These are phyloP conservation scores for Seladonia tumulorum DNA, from an alignment of 2,888 invertebrate genomes.

Conservation along the genomic window DNA sequence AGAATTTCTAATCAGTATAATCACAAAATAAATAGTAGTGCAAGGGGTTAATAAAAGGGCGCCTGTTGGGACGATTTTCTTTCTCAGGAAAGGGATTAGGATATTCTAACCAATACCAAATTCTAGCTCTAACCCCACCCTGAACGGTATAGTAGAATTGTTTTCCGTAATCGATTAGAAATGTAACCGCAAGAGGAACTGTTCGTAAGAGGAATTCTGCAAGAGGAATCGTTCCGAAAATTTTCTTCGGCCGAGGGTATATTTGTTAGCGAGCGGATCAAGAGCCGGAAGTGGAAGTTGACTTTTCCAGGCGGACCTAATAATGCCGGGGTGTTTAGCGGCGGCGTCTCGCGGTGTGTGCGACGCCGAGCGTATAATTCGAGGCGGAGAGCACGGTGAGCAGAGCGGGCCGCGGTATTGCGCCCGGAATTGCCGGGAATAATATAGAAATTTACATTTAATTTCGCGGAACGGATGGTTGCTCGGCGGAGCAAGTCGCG, in stretches of 20 bases:
- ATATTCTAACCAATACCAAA: no score
- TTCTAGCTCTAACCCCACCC: no score
- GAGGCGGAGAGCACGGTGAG: neutral
- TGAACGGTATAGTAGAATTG: no score
- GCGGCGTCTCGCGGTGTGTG: slow-evolving; percentile 10
- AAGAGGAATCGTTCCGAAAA: neutral
- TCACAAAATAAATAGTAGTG: no score
- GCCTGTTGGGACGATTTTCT: no score
- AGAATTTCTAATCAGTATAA: no score
- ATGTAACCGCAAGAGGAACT: neutral
- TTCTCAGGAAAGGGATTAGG: no score
- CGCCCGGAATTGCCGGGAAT: slow-evolving; percentile 39
- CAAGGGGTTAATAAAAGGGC: no score
- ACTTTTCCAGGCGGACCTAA: slow-evolving; percentile 1
- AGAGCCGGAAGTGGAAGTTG: neutral
- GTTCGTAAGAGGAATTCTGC: no score
- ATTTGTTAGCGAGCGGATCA: slow-evolving; percentile 1
- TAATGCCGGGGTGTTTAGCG: slow-evolving; percentile 44
- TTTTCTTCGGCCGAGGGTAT: neutral
- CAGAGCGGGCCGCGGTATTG: neutral
- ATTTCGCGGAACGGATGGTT: slow-evolving; percentile 41
- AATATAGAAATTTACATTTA: slow-evolving; percentile 60
- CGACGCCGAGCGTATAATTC: slow-evolving; percentile 41
- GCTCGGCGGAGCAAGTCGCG: slow-evolving; percentile 17
- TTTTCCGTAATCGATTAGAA: no score